Base-by-base conservation (phyloP, 35 echinoderm and acorn worm genomes). In the Patiria miniata region DNA sequence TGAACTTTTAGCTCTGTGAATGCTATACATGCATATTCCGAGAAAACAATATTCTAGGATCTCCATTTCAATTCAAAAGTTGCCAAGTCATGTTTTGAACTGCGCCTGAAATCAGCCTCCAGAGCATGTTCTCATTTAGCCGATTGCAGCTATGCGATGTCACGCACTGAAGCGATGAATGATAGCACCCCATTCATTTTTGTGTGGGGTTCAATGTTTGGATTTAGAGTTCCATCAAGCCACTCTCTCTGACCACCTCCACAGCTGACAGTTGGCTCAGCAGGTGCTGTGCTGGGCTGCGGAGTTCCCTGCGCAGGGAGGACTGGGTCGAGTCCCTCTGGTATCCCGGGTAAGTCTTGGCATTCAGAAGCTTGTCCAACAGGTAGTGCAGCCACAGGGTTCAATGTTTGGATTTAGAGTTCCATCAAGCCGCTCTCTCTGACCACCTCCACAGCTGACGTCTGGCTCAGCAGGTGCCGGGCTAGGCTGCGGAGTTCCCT, bases 381-480 rank as follows among this genome's bases (percentile, higher is more conserved):
- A 98, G 50, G 69, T 98, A 98, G 37, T 94, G 88, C 40, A 94
- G 68, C 96, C 96, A 98, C n/a, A n/a, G n/a, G n/a, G n/a, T n/a
- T n/a, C n/a, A n/a, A n/a, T n/a, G n/a, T n/a, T n/a, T n/a, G n/a
- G 42, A 47, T 12, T 47, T 12, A 47, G 42, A 81, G 50, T 81
- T 68, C 77, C 28, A 97, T 52, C 40, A 99, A 76, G 4, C 92
- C 84, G 47, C 93, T 92, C 33, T 91, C 59, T 33, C 40, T 58
- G 5, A 99, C 7, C 1, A 94, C 87, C 19, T 94, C 86, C 39
- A 92, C 86, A 23, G 96, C 92, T 22, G 93, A 95, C 5, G 39
- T 47, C 39, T 87, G 86, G 1, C 78, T 47, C 5, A 91, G 78
- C 22, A 94, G 68, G 40, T 99, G 85, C 19, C 92, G 81, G 2